Conservation (phyloP, 2,888 invertebrate genomes). For the Dorcus parallelipipedus region DNA sequence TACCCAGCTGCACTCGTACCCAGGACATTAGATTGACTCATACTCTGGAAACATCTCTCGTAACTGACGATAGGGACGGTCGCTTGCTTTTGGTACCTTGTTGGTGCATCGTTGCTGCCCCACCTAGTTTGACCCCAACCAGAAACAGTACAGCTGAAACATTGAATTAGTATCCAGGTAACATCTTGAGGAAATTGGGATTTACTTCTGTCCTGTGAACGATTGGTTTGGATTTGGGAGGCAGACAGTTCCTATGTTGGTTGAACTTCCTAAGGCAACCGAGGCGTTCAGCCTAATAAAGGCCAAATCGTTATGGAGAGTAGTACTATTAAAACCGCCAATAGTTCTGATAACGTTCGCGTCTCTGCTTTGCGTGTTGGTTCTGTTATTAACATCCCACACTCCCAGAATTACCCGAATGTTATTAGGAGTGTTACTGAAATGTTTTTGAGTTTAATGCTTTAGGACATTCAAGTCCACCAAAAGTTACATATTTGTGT, state of each 20-base stretch:
- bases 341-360: too few species aligned
- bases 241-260: slow-evolving; percentile 57
- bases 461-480: neutral
- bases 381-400: neutral
- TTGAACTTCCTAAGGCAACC: too few species aligned
- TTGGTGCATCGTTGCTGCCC: slow-evolving; percentile 41
- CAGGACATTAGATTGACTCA: slow-evolving; percentile 26
- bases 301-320: too few species aligned
- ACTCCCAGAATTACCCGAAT: neutral
- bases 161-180: too few species aligned
- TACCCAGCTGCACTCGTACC: slow-evolving; percentile 34
- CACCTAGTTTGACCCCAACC: slow-evolving; percentile 88
- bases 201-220: slow-evolving; percentile 21
- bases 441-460: too few species aligned
- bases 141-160: slow-evolving; percentile 60
- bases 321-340: too few species aligned
- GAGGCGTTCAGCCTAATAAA: too few species aligned
- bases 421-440: neutral
- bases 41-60: slow-evolving; percentile 41
- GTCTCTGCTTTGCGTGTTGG: neutral
- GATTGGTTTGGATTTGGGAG: slow-evolving; percentile 50
- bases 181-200: too few species aligned
- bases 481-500: too few species aligned
- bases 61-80: slow-evolving; percentile 66
- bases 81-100: slow-evolving; percentile 57